phyloP scores from a whole-genome alignment of 2,113 vertebrate species.

The Solea solea region DNA sequence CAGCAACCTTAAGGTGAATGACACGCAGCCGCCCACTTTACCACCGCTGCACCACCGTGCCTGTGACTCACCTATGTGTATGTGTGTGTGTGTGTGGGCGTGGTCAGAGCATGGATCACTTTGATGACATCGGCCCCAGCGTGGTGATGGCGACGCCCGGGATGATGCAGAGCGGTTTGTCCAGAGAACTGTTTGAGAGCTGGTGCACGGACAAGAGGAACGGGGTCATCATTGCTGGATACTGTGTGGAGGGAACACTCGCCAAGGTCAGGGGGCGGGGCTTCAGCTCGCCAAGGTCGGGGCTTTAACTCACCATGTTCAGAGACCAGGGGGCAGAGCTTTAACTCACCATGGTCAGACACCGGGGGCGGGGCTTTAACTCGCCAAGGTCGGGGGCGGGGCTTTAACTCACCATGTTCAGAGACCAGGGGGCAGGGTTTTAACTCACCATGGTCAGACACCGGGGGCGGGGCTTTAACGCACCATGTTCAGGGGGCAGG shows the following conservation, averaged over 20 bases:
- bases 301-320: too few relatives aligned
- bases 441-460: too few relatives aligned
- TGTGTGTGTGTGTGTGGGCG: neutral
- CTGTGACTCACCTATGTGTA: too few relatives aligned
- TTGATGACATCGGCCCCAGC: slow-evolving; percentile 95
- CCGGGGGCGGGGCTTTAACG: too few relatives aligned
- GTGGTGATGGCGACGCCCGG: slow-evolving; percentile 98
- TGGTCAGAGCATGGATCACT: slow-evolving; percentile 94
- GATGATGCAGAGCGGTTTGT: slow-evolving; percentile 97
- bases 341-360: too few relatives aligned
- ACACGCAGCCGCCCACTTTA: neutral
- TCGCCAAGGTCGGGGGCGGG: too few relatives aligned
- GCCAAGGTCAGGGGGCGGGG: slow-evolving; percentile 85
- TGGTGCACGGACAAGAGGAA: slow-evolving; percentile 98
- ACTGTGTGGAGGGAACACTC: slow-evolving; percentile 95
- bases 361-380: too few relatives aligned
- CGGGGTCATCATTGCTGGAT: slow-evolving; percentile 95
- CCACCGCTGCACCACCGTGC: neutral
- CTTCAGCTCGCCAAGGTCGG: too few relatives aligned
- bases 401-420: too few relatives aligned
- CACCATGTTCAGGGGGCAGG: too few relatives aligned
- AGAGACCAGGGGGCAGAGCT: too few relatives aligned
- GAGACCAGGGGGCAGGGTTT: too few relatives aligned
- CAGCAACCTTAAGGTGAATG: slow-evolving; percentile 92
- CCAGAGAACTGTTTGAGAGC: slow-evolving; percentile 94